Evolutionary conservation across 2,888 invertebrate species (phyloP), one percentile per base, ranked within the genome.

Genomic region (Quadroppia sp.): DNA sequence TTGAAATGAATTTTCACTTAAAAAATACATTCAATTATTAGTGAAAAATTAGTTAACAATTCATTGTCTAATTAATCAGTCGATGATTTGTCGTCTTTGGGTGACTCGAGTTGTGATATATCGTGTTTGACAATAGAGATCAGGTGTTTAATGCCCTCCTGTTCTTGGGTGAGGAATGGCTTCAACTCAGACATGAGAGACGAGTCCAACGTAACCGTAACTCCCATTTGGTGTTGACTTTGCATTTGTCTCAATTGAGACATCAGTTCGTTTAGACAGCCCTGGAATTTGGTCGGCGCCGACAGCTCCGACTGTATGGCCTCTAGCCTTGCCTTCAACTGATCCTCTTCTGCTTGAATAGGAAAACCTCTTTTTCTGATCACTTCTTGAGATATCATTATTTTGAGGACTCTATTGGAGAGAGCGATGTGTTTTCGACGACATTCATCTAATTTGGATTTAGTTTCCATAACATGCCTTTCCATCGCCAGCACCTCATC

Each of bases 231-330:
- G 59, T 81, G 79, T 75, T 83, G 82, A 76, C 81, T 82, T 79
- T 83, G 83, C 82, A 83, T 82, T 69, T 76, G 76, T 64, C 83
- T 77, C 42, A 94, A 89, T 78, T 93, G 92, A 20, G 94, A 92
- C 77, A 94, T 85, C 79, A 96, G 84, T 84, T 96, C 95, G 82
- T 92, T 93, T 74, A 96, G 85, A 72, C 94, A 90, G 75, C 94
- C 94, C 83, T 94, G 94, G 81, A 92, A 93, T 78, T 96, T 91
- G 53, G 94, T 92, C 40, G 96, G 95, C 17, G 92, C 90, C 79
- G 92, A 91, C 23, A 97, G 87, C 80, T 94, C 90, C 0, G 90
- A 87, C 76, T 92, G 89, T 81, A 96, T 87, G 73, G 90, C 89
- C 83, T 96, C 94, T 67, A 96, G 85, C 77, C 91, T 89, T 71